These are phyloP conservation scores for Microcaecilia unicolor DNA, from an alignment of 2,797 vertebrate genomes.

Conservation along the genomic window DNA sequence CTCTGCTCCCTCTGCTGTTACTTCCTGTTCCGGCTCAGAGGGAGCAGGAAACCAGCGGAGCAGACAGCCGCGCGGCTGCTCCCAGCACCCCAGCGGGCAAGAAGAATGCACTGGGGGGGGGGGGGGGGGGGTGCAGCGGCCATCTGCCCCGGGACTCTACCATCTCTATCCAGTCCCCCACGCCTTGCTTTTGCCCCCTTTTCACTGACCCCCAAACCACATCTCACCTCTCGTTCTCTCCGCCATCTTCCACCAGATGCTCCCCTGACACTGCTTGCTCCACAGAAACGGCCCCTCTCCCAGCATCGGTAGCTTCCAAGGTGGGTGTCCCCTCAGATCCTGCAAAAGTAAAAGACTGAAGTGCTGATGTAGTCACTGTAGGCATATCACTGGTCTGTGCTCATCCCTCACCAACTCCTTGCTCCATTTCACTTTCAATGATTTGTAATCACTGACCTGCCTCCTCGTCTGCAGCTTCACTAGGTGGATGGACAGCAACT, in stretches of 20 bases:
- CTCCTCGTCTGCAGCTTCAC: slow-evolving; percentile 32
- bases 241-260: slow-evolving; percentile 47
- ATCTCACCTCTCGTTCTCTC: slow-evolving; percentile 64
- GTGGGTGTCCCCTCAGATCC: neutral
- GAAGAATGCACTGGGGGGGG: no score
- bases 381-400: no score
- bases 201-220: neutral
- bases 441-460: slow-evolving; percentile 27
- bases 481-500: slow-evolving; percentile 21
- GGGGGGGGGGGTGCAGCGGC: no score
- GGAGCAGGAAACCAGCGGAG: no score
- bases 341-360: slow-evolving; percentile 35
- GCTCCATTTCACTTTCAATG: neutral
- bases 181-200: neutral
- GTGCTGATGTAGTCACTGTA: no score
- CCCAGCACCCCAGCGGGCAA: no score
- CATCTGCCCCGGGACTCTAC: no score
- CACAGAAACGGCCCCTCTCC: slow-evolving; percentile 8
- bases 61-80: no score
- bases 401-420: no score
- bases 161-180: neutral
- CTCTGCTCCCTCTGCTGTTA: no score
- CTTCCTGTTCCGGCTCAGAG: no score
- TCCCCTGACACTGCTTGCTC: slow-evolving; percentile 37
- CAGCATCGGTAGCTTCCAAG: neutral